These are phyloP conservation scores for Thera britannica DNA, from an alignment of 2,888 invertebrate species.

Conservation along the genomic window DNA sequence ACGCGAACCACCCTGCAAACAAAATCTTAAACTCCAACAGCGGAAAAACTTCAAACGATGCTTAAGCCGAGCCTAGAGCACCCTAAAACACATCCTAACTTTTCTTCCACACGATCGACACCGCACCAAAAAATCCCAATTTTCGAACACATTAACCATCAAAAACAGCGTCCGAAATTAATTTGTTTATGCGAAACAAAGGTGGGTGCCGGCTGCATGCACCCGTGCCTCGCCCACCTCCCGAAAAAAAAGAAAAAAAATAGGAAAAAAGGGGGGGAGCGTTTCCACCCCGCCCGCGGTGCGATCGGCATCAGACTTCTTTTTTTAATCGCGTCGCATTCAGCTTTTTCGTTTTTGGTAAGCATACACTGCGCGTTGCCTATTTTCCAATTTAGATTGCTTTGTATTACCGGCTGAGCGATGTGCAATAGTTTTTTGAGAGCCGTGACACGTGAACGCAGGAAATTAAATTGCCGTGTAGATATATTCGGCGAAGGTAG, in stretches of 20 bases:
- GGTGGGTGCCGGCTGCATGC: slow-evolving; percentile 83
- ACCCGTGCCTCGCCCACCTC: slow-evolving; percentile 80
- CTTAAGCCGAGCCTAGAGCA: slow-evolving; percentile 26
- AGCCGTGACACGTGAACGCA: slow-evolving; percentile 75
- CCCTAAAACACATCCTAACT: slow-evolving; percentile 39
- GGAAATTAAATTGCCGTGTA: slow-evolving; percentile 78
- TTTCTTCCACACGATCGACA: slow-evolving; percentile 48
- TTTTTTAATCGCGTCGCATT: slow-evolving; percentile 85
- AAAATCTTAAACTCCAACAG: neutral
- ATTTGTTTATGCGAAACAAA: slow-evolving; percentile 85
- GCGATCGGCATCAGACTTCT: slow-evolving; percentile 84
- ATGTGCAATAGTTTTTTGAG: slow-evolving; percentile 83
- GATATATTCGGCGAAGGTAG: slow-evolving; percentile 44
- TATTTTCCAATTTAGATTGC: slow-evolving; percentile 85
- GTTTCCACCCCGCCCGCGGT: slow-evolving; percentile 72
- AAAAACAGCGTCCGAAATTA: slow-evolving; percentile 84
- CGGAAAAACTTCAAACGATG: slow-evolving; percentile 14
- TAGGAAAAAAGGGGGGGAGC: slow-evolving; percentile 69
- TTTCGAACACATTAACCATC: slow-evolving; percentile 81
- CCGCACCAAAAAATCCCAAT: slow-evolving; percentile 56
- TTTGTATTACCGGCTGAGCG: slow-evolving; percentile 84
- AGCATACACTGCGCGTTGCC: slow-evolving; percentile 84
- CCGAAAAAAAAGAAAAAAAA: slow-evolving; percentile 78
- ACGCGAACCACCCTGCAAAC: slow-evolving; percentile 4
- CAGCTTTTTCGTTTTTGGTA: slow-evolving; percentile 83